Conservation (phyloP, 2,888 invertebrate genomes). For the Eubasilissa splendida region DNA sequence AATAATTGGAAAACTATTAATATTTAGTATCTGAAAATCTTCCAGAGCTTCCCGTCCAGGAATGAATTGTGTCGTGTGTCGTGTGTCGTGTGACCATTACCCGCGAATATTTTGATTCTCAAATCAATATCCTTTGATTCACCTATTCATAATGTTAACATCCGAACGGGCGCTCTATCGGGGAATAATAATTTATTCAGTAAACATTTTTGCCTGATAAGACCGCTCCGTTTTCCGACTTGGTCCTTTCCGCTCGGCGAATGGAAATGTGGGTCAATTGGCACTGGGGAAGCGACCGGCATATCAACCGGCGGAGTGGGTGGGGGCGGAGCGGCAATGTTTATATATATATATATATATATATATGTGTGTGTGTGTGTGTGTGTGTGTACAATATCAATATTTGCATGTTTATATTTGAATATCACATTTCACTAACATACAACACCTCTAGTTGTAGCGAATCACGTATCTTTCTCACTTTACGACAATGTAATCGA, state of each 20-base stretch:
- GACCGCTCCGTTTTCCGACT: conserved; percentile 9
- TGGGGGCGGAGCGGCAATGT: neutral
- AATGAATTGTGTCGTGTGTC: too few species aligned
- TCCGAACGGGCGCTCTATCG: neutral
- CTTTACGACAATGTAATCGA: too few species aligned
- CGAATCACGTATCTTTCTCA: neutral
- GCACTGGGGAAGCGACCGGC: neutral
- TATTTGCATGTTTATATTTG: conserved; percentile 12
- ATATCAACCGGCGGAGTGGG: neutral
- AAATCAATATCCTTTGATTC: conserved; percentile 17
- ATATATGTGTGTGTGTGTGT: neutral
- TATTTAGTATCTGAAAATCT: too few species aligned
- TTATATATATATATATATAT: neutral
- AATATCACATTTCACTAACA: conserved; percentile 4
- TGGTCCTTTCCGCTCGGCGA: conserved; percentile 2
- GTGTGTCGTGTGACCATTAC: too few species aligned
- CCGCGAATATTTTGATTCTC: neutral
- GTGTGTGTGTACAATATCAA: neutral
- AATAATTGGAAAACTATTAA: too few species aligned
- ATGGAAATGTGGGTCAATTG: conserved; percentile 33
- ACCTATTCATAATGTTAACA: conserved; percentile 23
- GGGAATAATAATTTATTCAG: conserved; percentile 20
- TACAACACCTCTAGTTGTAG: conserved; percentile 11
- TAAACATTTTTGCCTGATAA: conserved; percentile 20
- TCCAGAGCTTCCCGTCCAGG: too few species aligned